These are phyloP conservation scores for Harpalus rufipes DNA, from an alignment of 2,888 invertebrate genomes.

Conservation along the genomic window DNA sequence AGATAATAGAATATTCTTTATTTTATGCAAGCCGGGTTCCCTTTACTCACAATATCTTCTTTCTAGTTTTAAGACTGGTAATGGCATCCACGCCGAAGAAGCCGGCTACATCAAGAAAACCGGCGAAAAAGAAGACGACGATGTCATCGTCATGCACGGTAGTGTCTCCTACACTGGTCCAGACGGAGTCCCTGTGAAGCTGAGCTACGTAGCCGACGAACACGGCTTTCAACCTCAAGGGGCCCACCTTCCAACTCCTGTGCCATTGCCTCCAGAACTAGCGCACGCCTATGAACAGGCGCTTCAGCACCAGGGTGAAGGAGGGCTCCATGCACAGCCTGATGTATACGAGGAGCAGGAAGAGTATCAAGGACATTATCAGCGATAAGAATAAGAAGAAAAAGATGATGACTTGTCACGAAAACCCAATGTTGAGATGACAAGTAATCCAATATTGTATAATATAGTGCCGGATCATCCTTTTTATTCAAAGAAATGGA, in stretches of 20 bases:
- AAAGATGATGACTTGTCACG: not conserved
- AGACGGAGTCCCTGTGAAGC: slow-evolving; percentile 83
- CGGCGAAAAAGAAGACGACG: slow-evolving; percentile 82
- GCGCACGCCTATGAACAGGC: slow-evolving; percentile 78
- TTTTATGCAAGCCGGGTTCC: no score
- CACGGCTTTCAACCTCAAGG: slow-evolving; percentile 83
- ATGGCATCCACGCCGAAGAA: slow-evolving; percentile 86
- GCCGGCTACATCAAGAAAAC: slow-evolving; percentile 82
- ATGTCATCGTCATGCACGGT: slow-evolving; percentile 85
- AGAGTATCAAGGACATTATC: slow-evolving; percentile 53
- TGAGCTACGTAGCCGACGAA: slow-evolving; percentile 86
- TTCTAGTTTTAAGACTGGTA: slow-evolving; percentile 85
- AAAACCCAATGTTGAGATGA: no score
- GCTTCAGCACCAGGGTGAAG: slow-evolving; percentile 59
- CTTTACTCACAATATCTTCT: not conserved
- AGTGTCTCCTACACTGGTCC: slow-evolving; percentile 85
- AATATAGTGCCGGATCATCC: no score
- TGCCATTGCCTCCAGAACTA: slow-evolving; percentile 88
- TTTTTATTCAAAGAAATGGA: no score
- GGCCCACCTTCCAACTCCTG: slow-evolving; percentile 89
- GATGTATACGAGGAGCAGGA: slow-evolving; percentile 56
- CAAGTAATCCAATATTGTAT: no score
- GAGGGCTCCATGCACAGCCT: not conserved
- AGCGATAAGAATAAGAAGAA: not conserved
- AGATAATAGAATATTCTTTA: no score